Base-by-base conservation (phyloP, 35 echinoderm and acorn worm species). In the Lytechinus pictus region DNA sequence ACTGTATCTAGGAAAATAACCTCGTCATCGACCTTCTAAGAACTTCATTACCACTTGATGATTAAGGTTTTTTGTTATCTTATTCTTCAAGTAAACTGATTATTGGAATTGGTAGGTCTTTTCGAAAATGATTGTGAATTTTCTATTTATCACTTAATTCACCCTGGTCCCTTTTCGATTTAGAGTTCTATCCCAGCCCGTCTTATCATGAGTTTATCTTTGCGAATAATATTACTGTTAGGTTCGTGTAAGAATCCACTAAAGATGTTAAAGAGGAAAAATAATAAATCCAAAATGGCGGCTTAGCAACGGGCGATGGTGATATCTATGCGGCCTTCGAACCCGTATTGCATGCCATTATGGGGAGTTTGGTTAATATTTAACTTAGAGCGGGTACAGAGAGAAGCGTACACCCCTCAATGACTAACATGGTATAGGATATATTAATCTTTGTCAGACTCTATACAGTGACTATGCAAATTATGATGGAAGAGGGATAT, bases 341-440 rank as follows among this genome's bases (percentile, higher is more conserved):
- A 54, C 29, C 29, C 88, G n/a, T 10, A 90, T 90, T 52, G 52
- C 88, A 54, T 90, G 88, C 52, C 88, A 90, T 90, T 90, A 33
- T 90, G 88, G 52, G 33, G 88, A 90, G 28, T 44, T 44, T 90
- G 27, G 88, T 90, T 90, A 90, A 90, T 90, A 33, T 90, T 90
- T 90, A 90, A 90, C 88, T 44, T 90, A 44, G 88, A 54, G 28
- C 28, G n/a, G 28, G 29, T 13, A 52, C 1, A 33, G 88, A 51
- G 19, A 79, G 66, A n/a, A 90, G 88, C 28, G 88, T 54, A 52
- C 52, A 21, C 9, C 9, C 88, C 88, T 90, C 88, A 90, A 90
- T 90, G 28, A 90, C 88, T 90, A 90, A 52, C 88, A 90, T 52
- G 88, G 16, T 27, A 54, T 79, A 24, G 66, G 66, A 79, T 24